A percentile compares a stretch with the other conserved stretches of the same genome.
Conservation (phyloP, 2,888 invertebrate genomes). For the Bursaphelenchus okinawaensis region DNA sequence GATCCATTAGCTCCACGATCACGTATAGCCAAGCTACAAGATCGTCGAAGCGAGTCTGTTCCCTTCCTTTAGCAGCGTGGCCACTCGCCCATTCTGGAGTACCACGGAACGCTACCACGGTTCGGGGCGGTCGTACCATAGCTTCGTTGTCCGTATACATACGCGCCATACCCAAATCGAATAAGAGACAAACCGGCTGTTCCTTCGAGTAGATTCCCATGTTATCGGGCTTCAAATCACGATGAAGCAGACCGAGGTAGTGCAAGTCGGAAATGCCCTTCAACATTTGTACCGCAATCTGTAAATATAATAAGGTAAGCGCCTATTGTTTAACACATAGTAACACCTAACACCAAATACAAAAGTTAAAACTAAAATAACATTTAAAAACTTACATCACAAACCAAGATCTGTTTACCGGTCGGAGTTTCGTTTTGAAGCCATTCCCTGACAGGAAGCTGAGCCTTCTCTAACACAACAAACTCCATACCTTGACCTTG, state of each 20-base stretch:
- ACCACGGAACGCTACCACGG: constrained; percentile 30
- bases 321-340: too few species aligned
- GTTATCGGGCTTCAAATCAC: constrained; percentile 28
- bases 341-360: too few species aligned
- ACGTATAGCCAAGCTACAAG: constrained; percentile 33
- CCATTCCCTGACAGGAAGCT: constrained; percentile 19
- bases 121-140: constrained; percentile 16
- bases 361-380: too few species aligned
- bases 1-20: constrained; percentile 28
- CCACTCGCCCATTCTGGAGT: constrained; percentile 33
- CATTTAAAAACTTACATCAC: not conserved
- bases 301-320: too few species aligned
- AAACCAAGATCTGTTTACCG: not conserved
- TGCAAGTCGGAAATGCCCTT: constrained; percentile 34
- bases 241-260: constrained; percentile 29
- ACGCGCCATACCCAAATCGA: constrained; percentile 34
- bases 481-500: constrained; percentile 27
- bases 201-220: constrained; percentile 29
- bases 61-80: constrained; percentile 26
- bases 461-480: constrained; percentile 32
- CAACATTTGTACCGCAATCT: constrained; percentile 27
- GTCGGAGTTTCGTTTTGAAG: not conserved
- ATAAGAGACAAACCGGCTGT: constrained; percentile 21
- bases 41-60: constrained; percentile 33
- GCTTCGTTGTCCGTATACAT: constrained; percentile 27